These are phyloP conservation scores for Armadillidium nasatum DNA, from an alignment of 1,140 invertebrate genomes.

Conservation along the genomic window DNA sequence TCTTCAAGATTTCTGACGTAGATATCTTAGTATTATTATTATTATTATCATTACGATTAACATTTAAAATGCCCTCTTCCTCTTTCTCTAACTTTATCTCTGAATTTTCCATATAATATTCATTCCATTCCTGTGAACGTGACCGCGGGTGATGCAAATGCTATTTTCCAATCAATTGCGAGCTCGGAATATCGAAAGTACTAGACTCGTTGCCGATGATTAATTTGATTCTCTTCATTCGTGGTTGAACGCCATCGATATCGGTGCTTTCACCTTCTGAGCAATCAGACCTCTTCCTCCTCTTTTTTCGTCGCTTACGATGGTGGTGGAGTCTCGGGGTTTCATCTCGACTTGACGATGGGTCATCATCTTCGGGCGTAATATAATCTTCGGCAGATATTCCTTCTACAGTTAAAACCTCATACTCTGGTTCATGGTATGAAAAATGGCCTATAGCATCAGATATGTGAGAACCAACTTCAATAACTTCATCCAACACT, in stretches of 20 bases:
- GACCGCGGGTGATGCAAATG: constrained; percentile 1
- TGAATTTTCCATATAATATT: too few relatives aligned
- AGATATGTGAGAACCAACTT: constrained; percentile 60
- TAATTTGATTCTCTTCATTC: background rate
- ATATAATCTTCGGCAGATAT: constrained; percentile 48
- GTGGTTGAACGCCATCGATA: background rate
- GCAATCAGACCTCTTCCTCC: background rate
- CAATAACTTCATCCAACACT: constrained; percentile 75
- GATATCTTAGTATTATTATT: background rate
- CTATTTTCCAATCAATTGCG: background rate
- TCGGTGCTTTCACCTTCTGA: background rate
- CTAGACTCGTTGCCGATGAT: background rate
- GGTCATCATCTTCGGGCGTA: background rate
- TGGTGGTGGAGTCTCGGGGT: background rate
- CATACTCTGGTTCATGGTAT: constrained; percentile 65
- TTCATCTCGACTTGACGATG: background rate
- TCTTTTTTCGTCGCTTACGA: background rate
- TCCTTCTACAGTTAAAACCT: constrained; percentile 73
- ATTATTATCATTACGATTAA: background rate
- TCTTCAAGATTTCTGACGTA: background rate
- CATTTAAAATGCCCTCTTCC: background rate
- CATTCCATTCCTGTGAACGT: background rate
- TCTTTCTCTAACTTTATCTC: background rate
- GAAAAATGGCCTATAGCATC: constrained; percentile 46
- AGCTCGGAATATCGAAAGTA: constrained; percentile 3